Evolutionary conservation across 1,140 invertebrate species (phyloP), one percentile per base, ranked within the genome.

Genomic region (Procambarus clarkii): DNA sequence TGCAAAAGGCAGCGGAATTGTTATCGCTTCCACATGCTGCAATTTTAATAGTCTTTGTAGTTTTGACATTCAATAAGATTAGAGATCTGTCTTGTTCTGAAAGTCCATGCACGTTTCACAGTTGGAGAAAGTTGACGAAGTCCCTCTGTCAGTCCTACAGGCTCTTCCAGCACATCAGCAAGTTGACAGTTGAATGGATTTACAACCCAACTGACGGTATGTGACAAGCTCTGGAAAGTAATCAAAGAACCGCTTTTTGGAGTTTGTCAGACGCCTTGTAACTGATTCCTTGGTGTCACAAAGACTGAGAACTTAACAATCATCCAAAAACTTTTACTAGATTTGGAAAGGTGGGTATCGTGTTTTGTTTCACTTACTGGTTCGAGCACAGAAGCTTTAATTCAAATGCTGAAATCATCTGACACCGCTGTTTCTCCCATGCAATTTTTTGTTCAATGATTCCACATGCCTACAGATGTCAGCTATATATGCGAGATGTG

Each of bases 1-100:
- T 76, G 69, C 64, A 85, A 85, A 85, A 48, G 83, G 45, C 34
- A 85, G 60, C 15, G 46, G 24, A 2, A 85, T 85, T 85, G 74
- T 85, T 46, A 54, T 85, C 24, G 83, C 83, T 85, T 85, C 58
- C 83, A 74, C 15, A 50, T 76, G 83, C 74, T 54, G n/a, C 83
- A 85, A 45, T 85, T 85, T 85, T 85, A 48, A 45, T 74, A 76
- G 83, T 18, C 24, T 85, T 85, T 71, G 83, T 18, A 85, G 83
- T 45, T 85, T 85, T 71, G 69, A 85, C 83, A 85, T 85, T 64
- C 83, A 71, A 85, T 74, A 85, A 85, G 11, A 21, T 44, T 24
- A 85, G 64, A 85, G 8, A 46, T 85, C 83, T 58, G 15, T 21
- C 79, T 81, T 81, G 80, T 50, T 83, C 80, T 83, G 18, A 46